Conservation (phyloP, 2,113 vertebrate species). For the Syrmaticus mikado region DNA sequence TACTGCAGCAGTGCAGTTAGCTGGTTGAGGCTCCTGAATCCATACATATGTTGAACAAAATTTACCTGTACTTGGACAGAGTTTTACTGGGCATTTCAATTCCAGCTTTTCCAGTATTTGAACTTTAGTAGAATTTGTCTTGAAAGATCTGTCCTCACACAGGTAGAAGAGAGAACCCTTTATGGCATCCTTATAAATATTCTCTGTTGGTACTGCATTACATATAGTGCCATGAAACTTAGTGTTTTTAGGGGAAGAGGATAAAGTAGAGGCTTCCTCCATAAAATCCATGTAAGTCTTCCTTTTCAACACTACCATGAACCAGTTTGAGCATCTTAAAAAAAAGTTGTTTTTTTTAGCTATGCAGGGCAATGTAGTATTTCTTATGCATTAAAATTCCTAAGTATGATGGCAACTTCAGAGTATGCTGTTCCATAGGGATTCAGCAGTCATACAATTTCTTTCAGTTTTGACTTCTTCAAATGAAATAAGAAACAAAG, state of each 20-base stretch:
- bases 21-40: neutral
- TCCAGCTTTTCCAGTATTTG: neutral
- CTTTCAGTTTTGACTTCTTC: neutral
- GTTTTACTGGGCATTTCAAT: neutral
- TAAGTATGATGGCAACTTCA: neutral
- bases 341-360: neutral
- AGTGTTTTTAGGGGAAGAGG: neutral
- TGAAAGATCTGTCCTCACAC: neutral
- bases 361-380: neutral
- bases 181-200: neutral
- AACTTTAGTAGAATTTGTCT: neutral
- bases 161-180: neutral
- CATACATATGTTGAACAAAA: neutral
- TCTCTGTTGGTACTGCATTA: neutral
- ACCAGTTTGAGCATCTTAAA: neutral
- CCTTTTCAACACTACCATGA: neutral
- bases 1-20: neutral
- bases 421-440: neutral
- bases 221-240: neutral
- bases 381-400: neutral
- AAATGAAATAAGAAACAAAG: neutral
- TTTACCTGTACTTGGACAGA: neutral
- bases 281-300: neutral
- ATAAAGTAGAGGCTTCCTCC: neutral
- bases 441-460: neutral